phyloP scores from a whole-genome alignment of 2,113 vertebrate genomes.

The Lethenteron camtschaticum region DNA sequence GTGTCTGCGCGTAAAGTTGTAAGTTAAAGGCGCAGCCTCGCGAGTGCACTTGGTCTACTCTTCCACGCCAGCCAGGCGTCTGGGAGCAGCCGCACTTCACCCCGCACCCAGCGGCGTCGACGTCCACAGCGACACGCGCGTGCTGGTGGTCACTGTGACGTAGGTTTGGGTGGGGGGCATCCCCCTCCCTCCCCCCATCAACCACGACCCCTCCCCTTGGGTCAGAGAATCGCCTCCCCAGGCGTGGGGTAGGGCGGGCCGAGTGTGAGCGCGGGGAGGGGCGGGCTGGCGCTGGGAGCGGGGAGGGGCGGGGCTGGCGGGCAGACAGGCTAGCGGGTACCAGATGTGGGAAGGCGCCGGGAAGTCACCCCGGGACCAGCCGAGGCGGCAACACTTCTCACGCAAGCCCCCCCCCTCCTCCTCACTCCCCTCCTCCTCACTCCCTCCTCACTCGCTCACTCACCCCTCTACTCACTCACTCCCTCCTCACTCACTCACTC shows the following conservation, averaged over 20 bases:
- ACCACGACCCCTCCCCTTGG: background rate
- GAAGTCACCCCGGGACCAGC: background rate
- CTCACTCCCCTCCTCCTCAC: no score
- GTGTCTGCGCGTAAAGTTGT: background rate
- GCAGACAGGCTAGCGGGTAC: conserved; percentile 5
- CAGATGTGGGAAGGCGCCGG: conserved; percentile 5
- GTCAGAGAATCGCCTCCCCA: background rate
- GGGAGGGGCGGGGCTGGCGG: background rate
- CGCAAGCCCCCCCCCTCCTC: no score
- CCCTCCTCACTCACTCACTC: no score
- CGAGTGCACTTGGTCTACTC: no score
- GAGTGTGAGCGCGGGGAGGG: background rate
- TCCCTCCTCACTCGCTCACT: no score
- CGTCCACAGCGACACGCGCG: no score
- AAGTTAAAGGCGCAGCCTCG: background rate
- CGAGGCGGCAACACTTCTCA: no score
- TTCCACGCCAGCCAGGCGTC: no score
- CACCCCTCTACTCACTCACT: no score
- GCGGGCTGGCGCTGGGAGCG: background rate
- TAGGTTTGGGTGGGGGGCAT: background rate
- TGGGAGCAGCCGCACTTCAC: no score
- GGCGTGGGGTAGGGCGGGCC: background rate
- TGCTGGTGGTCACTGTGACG: background rate
- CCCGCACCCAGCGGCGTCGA: no score
- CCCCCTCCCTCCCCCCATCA: conserved; percentile 3